Base-by-base conservation (phyloP, 2,888 invertebrate species). In the Philonicus albiceps region DNA sequence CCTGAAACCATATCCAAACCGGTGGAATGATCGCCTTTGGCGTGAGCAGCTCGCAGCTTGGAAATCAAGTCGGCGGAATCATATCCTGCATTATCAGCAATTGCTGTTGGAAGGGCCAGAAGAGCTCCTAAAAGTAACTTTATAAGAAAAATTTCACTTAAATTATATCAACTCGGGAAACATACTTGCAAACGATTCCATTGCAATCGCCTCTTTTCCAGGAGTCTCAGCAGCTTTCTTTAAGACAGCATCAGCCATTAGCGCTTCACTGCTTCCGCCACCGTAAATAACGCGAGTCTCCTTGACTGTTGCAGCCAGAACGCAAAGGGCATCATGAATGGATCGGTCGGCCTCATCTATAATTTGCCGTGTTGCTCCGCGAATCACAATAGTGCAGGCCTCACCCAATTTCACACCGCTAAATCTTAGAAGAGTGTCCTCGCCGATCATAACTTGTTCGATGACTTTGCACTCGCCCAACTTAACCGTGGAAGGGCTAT, bases 281-380 rank as follows among this genome's bases (percentile, higher is more conserved):
- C 99, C 99, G 90, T 95, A 97, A 11, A 99, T 96, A 86, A 97
- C 96, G 90, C 97, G 95, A 0, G 97, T 96, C 92, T 99, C 98
- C 90, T 96, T 96, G 8, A 99, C 98, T 5, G 99, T 99, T 49
- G 98, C 98, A 1, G 98, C 95, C 86, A 99, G 93, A 1, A 99
- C 99, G 92, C 99, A 99, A 2, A 99, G 94, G 0, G 99, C 99
- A 92, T 99, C 99, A 91, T 99, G 99, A 83, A 99, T 93, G 0
- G 99, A 99, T 75, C 99, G 95, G 90, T 99, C 99, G 0, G 99
- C 99, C 93, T 99, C 99, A 90, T 99, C 99, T 53, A 99, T 95
- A 90, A 98, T 98, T 93, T 99, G 99, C 92, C 98, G 96, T 0
- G 99, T 99, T 37, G 99, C 99, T 81, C 99, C 99, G 88, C 99